These are phyloP conservation scores for Sipha flava DNA, from an alignment of 1,140 invertebrate genomes.

Conservation along the genomic window DNA sequence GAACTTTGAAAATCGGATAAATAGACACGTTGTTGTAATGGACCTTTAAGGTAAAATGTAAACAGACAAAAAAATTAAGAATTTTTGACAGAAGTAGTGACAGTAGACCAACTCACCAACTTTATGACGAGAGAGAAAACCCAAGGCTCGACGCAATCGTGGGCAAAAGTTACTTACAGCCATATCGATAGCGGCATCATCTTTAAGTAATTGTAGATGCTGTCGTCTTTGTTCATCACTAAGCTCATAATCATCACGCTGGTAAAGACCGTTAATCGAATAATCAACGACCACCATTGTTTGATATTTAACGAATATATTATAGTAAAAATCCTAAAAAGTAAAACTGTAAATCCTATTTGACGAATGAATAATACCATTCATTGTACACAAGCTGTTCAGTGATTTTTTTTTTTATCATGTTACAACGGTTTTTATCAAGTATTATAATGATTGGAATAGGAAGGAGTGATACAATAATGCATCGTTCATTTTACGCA, in stretches of 20 bases:
- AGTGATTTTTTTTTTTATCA: too few relatives aligned
- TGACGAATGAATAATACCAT: too few relatives aligned
- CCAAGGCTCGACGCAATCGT: neutral
- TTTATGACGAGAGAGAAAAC: neutral
- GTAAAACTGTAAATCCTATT: too few relatives aligned
- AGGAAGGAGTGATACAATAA: too few relatives aligned
- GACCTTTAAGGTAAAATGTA: neutral
- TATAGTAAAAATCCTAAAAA: too few relatives aligned
- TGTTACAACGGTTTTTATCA: too few relatives aligned
- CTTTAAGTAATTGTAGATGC: neutral
- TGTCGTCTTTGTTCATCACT: neutral
- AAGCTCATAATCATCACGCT: neutral
- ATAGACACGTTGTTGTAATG: neutral
- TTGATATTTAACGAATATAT: too few relatives aligned
- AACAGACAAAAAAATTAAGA: neutral
- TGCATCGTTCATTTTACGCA: too few relatives aligned
- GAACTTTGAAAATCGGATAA: constrained; percentile 10
- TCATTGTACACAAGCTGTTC: too few relatives aligned
- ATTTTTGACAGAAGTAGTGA: neutral
- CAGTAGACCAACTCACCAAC: neutral
- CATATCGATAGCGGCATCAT: neutral
- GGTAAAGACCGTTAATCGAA: neutral
- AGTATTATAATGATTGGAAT: too few relatives aligned
- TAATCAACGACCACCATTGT: neutral
- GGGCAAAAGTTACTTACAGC: neutral